These are phyloP conservation scores for Plemyria rubiginata DNA, from an alignment of 2,888 invertebrate genomes.

Conservation along the genomic window DNA sequence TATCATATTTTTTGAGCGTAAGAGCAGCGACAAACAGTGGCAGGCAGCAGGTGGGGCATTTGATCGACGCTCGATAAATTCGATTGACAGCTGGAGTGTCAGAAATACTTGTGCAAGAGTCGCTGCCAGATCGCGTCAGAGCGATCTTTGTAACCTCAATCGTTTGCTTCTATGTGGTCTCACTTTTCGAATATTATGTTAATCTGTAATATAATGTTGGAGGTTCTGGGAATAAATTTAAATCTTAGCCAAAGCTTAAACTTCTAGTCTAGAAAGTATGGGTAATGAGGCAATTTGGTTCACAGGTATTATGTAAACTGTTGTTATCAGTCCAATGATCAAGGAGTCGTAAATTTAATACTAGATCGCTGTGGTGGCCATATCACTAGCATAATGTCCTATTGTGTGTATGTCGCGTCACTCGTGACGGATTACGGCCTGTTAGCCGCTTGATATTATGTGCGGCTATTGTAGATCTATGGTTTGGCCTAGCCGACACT, in stretches of 20 bases:
- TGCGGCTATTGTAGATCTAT: constrained; percentile 50
- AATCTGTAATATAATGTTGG: constrained; percentile 3
- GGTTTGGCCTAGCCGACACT: constrained; percentile 52
- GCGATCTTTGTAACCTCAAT: constrained; percentile 15
- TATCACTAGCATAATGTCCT: constrained; percentile 50
- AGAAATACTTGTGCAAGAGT: constrained; percentile 51
- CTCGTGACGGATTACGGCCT: constrained; percentile 75
- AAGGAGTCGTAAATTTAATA: constrained; percentile 11
- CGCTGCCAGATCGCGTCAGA: constrained; percentile 37
- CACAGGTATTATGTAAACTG: not conserved
- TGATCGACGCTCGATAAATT: constrained; percentile 64
- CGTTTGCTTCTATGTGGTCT: constrained; percentile 25
- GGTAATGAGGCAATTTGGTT: not conserved
- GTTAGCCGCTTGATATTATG: constrained; percentile 65
- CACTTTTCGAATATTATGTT: constrained; percentile 11
- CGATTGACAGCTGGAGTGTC: constrained; percentile 59
- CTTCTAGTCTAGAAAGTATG: not conserved
- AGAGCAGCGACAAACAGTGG: constrained; percentile 56
- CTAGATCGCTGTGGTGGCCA: constrained; percentile 34
- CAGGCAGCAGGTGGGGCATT: constrained; percentile 54
- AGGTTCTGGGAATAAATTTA: not conserved
- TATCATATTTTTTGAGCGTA: constrained; percentile 47
- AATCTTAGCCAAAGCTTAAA: not conserved
- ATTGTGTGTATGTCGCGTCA: constrained; percentile 63
- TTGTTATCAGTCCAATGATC: constrained; percentile 1